Evolutionary conservation across 2,888 invertebrate genomes (phyloP), one percentile per base, ranked within the genome.

Genomic region (Saturnia japonica): DNA sequence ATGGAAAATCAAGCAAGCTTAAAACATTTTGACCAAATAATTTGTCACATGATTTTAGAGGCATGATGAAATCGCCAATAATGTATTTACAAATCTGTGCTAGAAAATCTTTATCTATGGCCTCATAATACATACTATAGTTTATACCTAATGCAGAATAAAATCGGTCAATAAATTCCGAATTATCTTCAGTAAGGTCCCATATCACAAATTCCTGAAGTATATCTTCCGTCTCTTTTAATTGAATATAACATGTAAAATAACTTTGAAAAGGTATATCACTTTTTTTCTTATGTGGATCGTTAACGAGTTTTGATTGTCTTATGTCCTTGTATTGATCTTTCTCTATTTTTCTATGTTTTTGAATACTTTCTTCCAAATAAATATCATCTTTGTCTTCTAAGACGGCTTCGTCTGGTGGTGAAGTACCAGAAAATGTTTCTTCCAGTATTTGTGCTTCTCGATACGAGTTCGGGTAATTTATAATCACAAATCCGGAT

Each of bases 401-500:
- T 70, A 90, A 77, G 34, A 87, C 83, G 47, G 74, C 78, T 75
- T 89, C 88, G 71, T 90, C 83, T 11, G 95, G 94, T 28, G 95
- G 90, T 64, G 85, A 84, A 66, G 80, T 82, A 0, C 95, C 95
- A 14, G 95, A 94, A 79, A 96, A 89, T 1, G 91, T 90, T 85
- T 95, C 94, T 85, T 96, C 96, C 47, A 96, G 82, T 64, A 94
- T 88, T 76, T 92, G 91, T 60, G 95, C 95, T 85, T 96, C 95
- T 43, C 93, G 86, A 71, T 95, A 94, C 9, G 89, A 93, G 72
- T 91, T 92, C 0, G 96, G 96, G 80, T 95, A 96, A 82, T 96
- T 95, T 62, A 96, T 85, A 67, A 96, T 87, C n/a, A 95, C 95
- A 93, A 96, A 96, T 8, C 96, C 95, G 25, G 91, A 80, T 57